Evolutionary conservation across 37 sponge, comb jelly and placozoan species (phyloP).

Genomic region (Aplysina aerophoba): DNA sequence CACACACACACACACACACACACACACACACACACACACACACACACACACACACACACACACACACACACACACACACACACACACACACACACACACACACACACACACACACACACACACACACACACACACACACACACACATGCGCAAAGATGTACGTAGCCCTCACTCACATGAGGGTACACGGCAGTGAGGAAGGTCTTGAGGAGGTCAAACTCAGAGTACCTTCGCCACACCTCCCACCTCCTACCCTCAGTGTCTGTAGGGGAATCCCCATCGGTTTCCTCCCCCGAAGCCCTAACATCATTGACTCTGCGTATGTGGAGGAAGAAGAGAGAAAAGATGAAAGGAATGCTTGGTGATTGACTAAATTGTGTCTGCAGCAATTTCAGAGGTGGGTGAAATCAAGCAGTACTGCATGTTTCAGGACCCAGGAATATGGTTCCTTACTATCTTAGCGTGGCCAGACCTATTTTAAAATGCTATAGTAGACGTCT

Average conservation of each 20-base stretch:
- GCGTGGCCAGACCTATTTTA: too few relatives aligned
- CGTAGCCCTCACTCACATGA: conserved; percentile 49
- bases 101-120: neutral
- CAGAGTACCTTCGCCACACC: conserved; percentile 83
- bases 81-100: neutral
- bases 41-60: neutral
- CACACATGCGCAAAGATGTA: too few relatives aligned
- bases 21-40: too few relatives aligned
- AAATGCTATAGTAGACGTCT: too few relatives aligned
- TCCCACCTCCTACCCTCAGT: conserved; percentile 40
- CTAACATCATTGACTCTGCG: neutral
- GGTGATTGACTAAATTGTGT: too few relatives aligned
- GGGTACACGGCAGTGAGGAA: conserved; percentile 71
- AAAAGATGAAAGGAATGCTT: too few relatives aligned
- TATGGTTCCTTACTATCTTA: too few relatives aligned
- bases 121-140: too few relatives aligned
- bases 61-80: neutral
- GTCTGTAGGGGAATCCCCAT: neutral
- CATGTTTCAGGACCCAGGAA: too few relatives aligned
- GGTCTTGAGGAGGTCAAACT: conserved; percentile 76
- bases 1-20: too few relatives aligned
- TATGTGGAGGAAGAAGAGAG: neutral
- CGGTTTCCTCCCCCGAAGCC: neutral
- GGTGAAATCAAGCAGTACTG: too few relatives aligned
- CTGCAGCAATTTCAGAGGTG: too few relatives aligned